Evolutionary conservation across 1,140 invertebrate genomes (phyloP), one percentile per base, ranked within the genome.

Genomic region (Trialeurodes vaporariorum): DNA sequence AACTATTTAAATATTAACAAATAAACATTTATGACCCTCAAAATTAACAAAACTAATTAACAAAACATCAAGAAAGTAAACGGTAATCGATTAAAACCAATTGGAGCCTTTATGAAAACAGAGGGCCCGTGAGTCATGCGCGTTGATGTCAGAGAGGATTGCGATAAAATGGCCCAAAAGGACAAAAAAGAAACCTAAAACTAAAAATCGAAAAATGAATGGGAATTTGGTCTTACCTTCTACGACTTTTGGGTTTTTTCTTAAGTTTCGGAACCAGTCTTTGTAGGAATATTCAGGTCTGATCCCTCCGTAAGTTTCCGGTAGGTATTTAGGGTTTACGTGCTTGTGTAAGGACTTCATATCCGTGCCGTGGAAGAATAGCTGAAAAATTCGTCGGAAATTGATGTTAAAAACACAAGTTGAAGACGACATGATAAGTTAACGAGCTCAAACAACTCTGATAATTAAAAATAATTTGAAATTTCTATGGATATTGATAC

Each of bases 321-420:
- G 89, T 25, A 92, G 79, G 75, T 84, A 82, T 25, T 84, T 83
- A 0, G 87, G 86, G 25, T 83, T 76, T 1, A 92, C 85, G 73
- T 91, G 85, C 69, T 87, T 83, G 73, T 92, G 89, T 1, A 92
- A 77, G 24, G 87, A 90, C n/a, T 83, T 81, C 81, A 86, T 83
- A 73, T 92, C 83, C 49, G 81, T 79, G 1, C 89, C 88, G 75
- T 92, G 90, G 75, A 92, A 88, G 76, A 82, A 90, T 62, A 76
- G 68, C 76, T 77, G 70, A 17, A 71, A 71, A 64, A n/a, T n/a
- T n/a, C n/a, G n/a, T n/a, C n/a, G 13, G 27, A n/a, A 64, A 25
- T 17, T 34, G 24, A 12, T 25, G 12, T 11, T 17, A 17, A 62
- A 62, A 64, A 13, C 24, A 23, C 13, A n/a, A 27, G 17, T 21